Percentiles rank a stretch among this genome's conserved stretches.
Conservation (phyloP, 2,797 vertebrate species). For the Remorina albescens region DNA sequence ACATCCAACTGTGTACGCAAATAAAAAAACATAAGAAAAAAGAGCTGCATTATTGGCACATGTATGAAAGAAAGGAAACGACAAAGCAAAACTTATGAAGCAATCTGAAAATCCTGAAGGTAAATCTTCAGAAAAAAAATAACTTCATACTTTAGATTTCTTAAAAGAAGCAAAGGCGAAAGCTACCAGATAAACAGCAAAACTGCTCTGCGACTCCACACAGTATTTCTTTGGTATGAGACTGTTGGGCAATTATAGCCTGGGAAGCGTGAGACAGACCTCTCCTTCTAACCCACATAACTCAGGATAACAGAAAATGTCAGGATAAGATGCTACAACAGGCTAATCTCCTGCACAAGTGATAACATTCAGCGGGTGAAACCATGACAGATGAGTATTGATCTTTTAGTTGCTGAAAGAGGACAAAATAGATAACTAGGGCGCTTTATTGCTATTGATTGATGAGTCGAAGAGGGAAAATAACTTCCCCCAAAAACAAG, state of each 20-base stretch:
- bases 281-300: constrained; percentile 56
- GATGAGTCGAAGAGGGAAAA: constrained; percentile 55
- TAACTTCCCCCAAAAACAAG: constrained; percentile 34
- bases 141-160: not conserved
- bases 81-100: not conserved
- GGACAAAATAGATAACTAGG: constrained; percentile 75
- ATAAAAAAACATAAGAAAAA: not conserved
- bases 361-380: constrained; percentile 79
- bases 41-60: no score
- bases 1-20: no score
- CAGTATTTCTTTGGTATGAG: not conserved
- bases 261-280: constrained; percentile 29
- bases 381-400: constrained; percentile 82
- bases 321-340: constrained; percentile 72
- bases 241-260: constrained; percentile 1
- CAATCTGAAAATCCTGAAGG: not conserved
- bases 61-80: not conserved
- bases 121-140: not conserved
- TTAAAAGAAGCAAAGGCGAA: not conserved
- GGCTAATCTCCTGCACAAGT: constrained; percentile 76
- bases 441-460: constrained; percentile 76
- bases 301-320: constrained; percentile 65
- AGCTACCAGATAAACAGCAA: not conserved
- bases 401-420: constrained; percentile 69
- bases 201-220: not conserved